Evolutionary conservation across 2,113 vertebrate genomes (phyloP).

Genomic region (human): GRCh38 chr14:91244001-91244500

Average conservation of each 20-base stretch:
- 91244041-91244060: background rate
- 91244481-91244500: background rate
- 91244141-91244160: background rate
- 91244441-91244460: background rate
- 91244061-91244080: background rate
- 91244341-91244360: background rate
- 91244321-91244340: background rate
- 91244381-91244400: background rate
- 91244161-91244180: background rate
- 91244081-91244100: background rate
- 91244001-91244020: background rate
- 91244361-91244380: background rate
- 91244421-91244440: background rate
- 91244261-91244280: background rate
- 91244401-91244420: background rate
- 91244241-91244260: rapidly evolving
- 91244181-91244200: background rate
- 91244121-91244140: background rate
- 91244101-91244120: background rate
- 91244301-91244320: background rate
- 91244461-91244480: background rate
- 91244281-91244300: conserved; percentile 12
- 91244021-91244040: background rate
- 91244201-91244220: background rate
- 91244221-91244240: background rate